These are phyloP conservation scores for Motacilla tschutschensis DNA, from an alignment of 2,113 vertebrate genomes.

Conservation along the genomic window DNA sequence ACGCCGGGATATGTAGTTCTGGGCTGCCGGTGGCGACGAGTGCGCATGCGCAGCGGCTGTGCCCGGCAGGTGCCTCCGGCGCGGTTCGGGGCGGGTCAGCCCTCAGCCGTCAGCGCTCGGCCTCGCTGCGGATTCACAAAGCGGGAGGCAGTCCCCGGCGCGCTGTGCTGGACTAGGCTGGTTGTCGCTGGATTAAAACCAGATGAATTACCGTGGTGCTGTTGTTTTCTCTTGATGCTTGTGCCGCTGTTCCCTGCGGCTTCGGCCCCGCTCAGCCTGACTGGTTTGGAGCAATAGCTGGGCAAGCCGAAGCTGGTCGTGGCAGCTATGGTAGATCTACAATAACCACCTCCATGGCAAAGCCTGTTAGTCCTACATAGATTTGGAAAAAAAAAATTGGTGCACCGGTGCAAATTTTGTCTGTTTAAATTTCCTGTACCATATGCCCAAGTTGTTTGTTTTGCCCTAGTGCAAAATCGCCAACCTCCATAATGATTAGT, in stretches of 20 bases:
- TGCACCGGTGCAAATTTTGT: fast-evolving
- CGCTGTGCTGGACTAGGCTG: no score
- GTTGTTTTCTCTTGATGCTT: fast-evolving
- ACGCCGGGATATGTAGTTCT: slow-evolving; percentile 29
- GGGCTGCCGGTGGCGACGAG: fast-evolving
- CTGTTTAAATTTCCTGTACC: neutral
- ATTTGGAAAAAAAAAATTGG: neutral
- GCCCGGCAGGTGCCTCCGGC: neutral
- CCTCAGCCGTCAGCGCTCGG: fast-evolving
- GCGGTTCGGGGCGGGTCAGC: neutral
- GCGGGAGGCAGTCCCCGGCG: fast-evolving
- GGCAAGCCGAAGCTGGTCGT: neutral
- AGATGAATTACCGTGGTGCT: fast-evolving
- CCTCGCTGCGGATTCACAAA: fast-evolving
- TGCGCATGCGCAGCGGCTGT: neutral
- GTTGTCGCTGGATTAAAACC: neutral
- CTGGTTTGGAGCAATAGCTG: no score
- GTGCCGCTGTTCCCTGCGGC: no score
- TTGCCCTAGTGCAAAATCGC: neutral
- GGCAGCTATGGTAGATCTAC: neutral
- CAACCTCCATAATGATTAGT: neutral
- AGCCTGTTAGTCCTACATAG: no score
- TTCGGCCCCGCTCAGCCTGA: neutral
- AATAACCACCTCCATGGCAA: neutral
- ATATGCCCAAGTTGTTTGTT: neutral